Base-by-base conservation (phyloP, 2,888 invertebrate species). In the Erebia palarica region DNA sequence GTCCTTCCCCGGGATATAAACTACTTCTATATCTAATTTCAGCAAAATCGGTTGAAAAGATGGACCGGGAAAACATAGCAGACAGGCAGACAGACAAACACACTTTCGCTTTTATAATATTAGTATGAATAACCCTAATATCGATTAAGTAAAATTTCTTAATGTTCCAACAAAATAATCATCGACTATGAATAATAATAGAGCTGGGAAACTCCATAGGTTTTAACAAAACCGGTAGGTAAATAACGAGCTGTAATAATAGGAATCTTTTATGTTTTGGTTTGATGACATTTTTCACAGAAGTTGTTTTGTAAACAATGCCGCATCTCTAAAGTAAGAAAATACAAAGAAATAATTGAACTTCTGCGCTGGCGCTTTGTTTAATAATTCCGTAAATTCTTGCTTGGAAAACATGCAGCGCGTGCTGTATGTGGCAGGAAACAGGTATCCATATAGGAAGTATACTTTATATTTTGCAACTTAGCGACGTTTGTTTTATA, bases 311-410 rank as follows among this genome's bases (percentile, higher is more conserved):
- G 84, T 84, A 86, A 88, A 89, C 85, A 88, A 13, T 55, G 63
- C 58, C 11, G 21, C 58, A 77, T 74, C 68, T 64, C 65, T 47
- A 60, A n/a, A 67, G 73, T 70, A 69, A 58, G 73, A 76, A 75
- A 74, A 74, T 74, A 77, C 73, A 74, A 71, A 71, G 70, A 72
- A 65, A 71, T 65, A 68, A 71, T 59, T 59, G n/a, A 53, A 65
- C 53, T 68, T 69, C 68, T 69, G 47, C 69, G 57, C 18, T 65
- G 81, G 80, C 81, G 82, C 78, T 78, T 85, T 89, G 89, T 90
- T 90, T 87, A 84, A 79, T 69, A 82, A 90, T 90, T 86, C 87
- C 84, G 78, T 73, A 82, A 85, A 89, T 87, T 86, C 79, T 75
- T 77, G 57, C 60, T 66, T 64, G 71, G 63, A 75, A 76, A 75